A percentile compares a stretch with the other conserved stretches of the same genome.
phyloP scores from a whole-genome alignment of 2,113 vertebrate species.

The Emydura subglobosa region DNA sequence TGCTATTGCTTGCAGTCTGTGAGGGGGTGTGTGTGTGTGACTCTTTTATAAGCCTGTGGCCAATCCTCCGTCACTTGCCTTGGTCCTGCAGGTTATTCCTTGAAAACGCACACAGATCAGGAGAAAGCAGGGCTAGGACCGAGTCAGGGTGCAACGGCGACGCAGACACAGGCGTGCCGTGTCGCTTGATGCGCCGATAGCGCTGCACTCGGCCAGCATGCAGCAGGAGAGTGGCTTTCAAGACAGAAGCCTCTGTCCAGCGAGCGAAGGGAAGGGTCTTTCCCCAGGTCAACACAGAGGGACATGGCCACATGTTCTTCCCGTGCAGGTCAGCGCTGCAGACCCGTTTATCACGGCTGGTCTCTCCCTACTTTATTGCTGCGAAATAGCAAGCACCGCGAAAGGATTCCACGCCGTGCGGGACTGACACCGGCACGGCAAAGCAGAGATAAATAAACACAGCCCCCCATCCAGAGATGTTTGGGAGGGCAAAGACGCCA shows the following conservation, averaged over 20 bases:
- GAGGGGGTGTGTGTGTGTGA: too few relatives aligned
- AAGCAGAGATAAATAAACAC: neutral
- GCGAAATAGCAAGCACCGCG: neutral
- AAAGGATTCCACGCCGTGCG: neutral
- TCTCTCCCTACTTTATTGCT: neutral
- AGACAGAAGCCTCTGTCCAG: neutral
- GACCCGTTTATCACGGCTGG: neutral
- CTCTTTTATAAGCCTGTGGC: neutral
- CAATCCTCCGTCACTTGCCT: neutral
- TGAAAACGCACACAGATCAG: neutral
- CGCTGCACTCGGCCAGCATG: accelerated
- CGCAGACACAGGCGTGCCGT: neutral
- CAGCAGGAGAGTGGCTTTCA: neutral
- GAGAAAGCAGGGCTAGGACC: neutral
- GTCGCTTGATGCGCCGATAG: neutral
- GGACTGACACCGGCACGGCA: neutral
- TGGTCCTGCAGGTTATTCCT: neutral
- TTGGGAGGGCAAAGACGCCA: neutral
- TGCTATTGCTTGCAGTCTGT: neutral
- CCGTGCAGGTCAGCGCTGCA: neutral
- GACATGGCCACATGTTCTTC: too few relatives aligned
- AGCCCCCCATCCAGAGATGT: neutral
- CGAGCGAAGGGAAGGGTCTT: too few relatives aligned
- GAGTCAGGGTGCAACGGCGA: neutral
- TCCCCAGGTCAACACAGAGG: neutral